These are phyloP conservation scores for Osedax fenrisi DNA, from an alignment of 2,888 invertebrate species.

Conservation along the genomic window DNA sequence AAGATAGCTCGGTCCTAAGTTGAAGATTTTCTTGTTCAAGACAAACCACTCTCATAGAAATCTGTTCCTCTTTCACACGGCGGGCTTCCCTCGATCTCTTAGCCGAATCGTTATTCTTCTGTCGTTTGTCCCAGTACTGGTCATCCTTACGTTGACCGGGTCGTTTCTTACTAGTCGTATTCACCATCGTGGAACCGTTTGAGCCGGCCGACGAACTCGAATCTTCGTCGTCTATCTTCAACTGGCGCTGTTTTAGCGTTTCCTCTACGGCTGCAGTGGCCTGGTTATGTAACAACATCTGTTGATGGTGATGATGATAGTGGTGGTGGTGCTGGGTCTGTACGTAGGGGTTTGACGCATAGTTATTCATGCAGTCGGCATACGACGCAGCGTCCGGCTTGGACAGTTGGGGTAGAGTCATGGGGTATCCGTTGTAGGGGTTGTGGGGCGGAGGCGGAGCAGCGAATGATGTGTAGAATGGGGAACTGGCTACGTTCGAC, in stretches of 20 bases:
- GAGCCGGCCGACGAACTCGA: not conserved
- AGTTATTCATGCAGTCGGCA: not conserved
- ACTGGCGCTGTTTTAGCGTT: not conserved
- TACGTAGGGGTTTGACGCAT: not conserved
- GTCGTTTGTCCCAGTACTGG: slow-evolving; percentile 49
- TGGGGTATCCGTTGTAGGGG: not conserved
- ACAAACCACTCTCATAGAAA: slow-evolving; percentile 43
- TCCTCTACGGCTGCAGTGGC: not conserved
- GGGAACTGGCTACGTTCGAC: not conserved
- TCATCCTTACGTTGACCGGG: slow-evolving; percentile 41
- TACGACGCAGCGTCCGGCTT: not conserved
- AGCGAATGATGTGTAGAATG: not conserved
- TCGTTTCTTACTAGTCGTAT: not conserved
- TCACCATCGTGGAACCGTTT: not conserved
- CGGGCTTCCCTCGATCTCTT: slow-evolving; percentile 49
- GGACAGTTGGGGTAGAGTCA: not conserved
- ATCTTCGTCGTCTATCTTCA: not conserved
- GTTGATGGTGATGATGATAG: not conserved
- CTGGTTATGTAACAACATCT: not conserved
- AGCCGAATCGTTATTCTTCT: slow-evolving; percentile 51
- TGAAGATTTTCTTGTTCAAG: slow-evolving; percentile 49
- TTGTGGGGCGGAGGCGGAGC: slow-evolving; percentile 3
- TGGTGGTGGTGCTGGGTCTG: not conserved
- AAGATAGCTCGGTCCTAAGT: slow-evolving; percentile 44
- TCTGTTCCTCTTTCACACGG: slow-evolving; percentile 49